Conservation (phyloP, 1,140 invertebrate genomes). For the Monochamus saltuarius region DNA sequence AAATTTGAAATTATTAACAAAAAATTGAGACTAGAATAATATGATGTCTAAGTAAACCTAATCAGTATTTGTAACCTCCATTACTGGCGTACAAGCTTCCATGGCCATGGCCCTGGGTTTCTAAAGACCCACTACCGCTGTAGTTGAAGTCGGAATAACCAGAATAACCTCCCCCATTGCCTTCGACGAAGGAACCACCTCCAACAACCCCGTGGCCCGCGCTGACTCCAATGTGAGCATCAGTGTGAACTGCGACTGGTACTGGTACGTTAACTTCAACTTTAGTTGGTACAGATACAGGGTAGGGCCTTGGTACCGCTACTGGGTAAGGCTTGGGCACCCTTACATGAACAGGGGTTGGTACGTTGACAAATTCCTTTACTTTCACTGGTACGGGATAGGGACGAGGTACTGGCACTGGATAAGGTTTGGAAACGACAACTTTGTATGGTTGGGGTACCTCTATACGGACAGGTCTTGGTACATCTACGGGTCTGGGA, state of each 20-base stretch:
- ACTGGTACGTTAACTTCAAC: constrained; percentile 37
- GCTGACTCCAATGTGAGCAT: constrained; percentile 19
- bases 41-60: neutral
- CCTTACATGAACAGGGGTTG: constrained; percentile 45
- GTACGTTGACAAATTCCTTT: constrained; percentile 48
- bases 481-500: constrained; percentile 46
- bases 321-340: constrained; percentile 45
- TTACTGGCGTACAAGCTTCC: constrained; percentile 31
- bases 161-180: constrained; percentile 14
- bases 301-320: constrained; percentile 35
- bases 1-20: too few species aligned
- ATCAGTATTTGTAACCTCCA: constrained; percentile 27
- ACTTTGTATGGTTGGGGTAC: constrained; percentile 44
- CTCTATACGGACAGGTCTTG: constrained; percentile 44
- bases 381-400: constrained; percentile 46
- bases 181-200: neutral
- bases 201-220: constrained; percentile 13
- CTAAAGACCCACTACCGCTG: neutral
- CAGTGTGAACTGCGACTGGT: constrained; percentile 26
- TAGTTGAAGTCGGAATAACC: constrained; percentile 8
- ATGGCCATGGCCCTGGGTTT: neutral
- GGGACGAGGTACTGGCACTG: constrained; percentile 38
- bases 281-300: constrained; percentile 37
- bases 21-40: neutral
- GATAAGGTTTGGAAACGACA: constrained; percentile 38